These are phyloP conservation scores for Adela reaumurella DNA, from an alignment of 2,888 invertebrate species.

Conservation along the genomic window DNA sequence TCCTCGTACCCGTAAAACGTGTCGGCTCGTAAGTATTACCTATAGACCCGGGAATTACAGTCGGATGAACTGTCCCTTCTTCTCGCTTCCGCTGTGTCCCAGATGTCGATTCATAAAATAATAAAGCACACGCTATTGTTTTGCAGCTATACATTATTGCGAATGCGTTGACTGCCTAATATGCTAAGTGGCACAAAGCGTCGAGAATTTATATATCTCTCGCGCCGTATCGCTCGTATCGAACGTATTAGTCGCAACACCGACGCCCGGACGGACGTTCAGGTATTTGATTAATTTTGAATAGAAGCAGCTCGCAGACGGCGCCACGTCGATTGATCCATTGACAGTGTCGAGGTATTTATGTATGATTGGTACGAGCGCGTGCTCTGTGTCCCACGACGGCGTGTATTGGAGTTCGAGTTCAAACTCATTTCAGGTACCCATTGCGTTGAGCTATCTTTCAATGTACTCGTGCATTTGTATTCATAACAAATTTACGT, in stretches of 20 bases:
- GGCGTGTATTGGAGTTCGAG: neutral
- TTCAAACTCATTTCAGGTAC: neutral
- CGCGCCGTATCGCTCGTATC: slow-evolving; percentile 30
- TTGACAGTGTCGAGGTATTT: neutral
- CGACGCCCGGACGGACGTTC: slow-evolving; percentile 38
- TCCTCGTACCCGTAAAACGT: too few species aligned
- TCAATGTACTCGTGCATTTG: too few species aligned
- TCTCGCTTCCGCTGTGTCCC: neutral
- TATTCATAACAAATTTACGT: too few species aligned
- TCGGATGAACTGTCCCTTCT: too few species aligned
- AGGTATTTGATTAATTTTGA: slow-evolving; percentile 54
- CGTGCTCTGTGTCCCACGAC: neutral
- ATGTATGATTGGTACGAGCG: neutral
- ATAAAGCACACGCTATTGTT: slow-evolving; percentile 51
- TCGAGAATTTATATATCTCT: neutral
- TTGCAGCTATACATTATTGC: slow-evolving; percentile 51
- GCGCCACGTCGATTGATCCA: neutral
- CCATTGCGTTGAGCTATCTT: neutral
- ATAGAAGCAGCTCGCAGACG: slow-evolving; percentile 26
- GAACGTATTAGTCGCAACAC: slow-evolving; percentile 46
- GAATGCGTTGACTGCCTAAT: slow-evolving; percentile 17
- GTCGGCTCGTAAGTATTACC: too few species aligned
- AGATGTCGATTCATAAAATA: slow-evolving; percentile 21
- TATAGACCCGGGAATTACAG: too few species aligned
- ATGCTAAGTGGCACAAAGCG: neutral